Conservation (phyloP, 2,797 vertebrate species). For the Oryzias sinensis region DNA sequence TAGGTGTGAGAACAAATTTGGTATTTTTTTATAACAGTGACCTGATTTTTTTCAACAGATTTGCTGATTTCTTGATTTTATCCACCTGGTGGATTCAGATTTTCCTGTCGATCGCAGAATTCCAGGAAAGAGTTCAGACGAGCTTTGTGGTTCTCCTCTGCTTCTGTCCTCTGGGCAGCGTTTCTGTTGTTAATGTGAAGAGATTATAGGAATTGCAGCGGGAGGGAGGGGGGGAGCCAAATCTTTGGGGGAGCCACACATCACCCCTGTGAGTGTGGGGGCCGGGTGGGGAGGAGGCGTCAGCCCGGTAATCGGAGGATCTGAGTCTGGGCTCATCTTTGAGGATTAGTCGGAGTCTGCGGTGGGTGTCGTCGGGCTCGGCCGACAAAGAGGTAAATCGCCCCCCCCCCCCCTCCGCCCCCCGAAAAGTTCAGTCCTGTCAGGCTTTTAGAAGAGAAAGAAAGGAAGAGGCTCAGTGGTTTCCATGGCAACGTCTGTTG, state of each 20-base stretch:
- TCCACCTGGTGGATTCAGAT: too few relatives aligned
- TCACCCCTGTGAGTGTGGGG: slow-evolving; percentile 22
- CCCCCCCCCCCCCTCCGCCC: slow-evolving; percentile 16
- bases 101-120: too few relatives aligned
- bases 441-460: neutral
- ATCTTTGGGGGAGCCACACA: slow-evolving; percentile 17
- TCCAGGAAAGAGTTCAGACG: neutral
- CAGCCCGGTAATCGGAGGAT: slow-evolving; percentile 43
- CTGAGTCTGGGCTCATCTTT: slow-evolving; percentile 41
- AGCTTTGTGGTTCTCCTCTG: neutral
- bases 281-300: slow-evolving; percentile 65
- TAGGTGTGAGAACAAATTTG: too few relatives aligned
- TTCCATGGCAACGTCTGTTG: slow-evolving; percentile 63
- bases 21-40: too few relatives aligned
- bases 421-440: slow-evolving; percentile 34
- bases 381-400: slow-evolving; percentile 34
- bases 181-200: slow-evolving; percentile 64
- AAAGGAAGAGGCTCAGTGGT: slow-evolving; percentile 21
- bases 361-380: slow-evolving; percentile 39
- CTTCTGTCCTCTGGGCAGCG: slow-evolving; percentile 23
- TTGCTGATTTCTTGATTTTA: too few relatives aligned
- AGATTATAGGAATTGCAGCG: slow-evolving; percentile 58
- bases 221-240: slow-evolving; percentile 3
- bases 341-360: slow-evolving; percentile 55
- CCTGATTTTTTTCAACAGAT: too few relatives aligned